Evolutionary conservation across 2,113 vertebrate species (phyloP).

Genomic region (Dicerorhinus sumatrensis): DNA sequence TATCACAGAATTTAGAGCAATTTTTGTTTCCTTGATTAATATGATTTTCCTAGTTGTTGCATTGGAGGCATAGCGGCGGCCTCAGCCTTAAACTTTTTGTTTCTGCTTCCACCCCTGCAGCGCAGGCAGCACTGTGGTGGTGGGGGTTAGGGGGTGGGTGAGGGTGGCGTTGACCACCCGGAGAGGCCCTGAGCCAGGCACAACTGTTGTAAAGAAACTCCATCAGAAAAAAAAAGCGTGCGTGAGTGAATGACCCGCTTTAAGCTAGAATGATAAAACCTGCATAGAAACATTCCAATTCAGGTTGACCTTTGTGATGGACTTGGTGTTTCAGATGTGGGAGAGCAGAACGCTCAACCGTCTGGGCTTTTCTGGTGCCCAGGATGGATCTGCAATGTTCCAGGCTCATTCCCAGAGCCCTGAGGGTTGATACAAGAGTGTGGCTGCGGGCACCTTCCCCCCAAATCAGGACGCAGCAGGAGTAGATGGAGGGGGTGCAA

Average conservation of each 20-base stretch:
- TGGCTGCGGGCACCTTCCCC: not conserved
- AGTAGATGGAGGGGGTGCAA: not conserved
- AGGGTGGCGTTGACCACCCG: not conserved
- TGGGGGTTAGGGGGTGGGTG: too few species aligned
- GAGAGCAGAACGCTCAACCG: not conserved
- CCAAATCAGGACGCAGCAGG: not conserved
- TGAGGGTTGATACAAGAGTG: not conserved
- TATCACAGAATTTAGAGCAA: not conserved
- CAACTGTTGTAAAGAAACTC: slow-evolving; percentile 36
- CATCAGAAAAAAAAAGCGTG: not conserved
- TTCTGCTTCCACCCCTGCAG: not conserved
- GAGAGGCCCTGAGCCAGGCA: not conserved
- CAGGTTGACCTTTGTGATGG: not conserved
- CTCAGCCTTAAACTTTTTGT: slow-evolving; percentile 26
- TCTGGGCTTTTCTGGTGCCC: not conserved
- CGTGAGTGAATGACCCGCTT: not conserved
- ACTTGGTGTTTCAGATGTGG: not conserved
- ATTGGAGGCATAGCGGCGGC: not conserved
- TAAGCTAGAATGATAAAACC: not conserved
- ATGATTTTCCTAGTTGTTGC: slow-evolving; percentile 39
- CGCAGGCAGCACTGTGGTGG: not conserved
- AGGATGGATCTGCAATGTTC: not conserved
- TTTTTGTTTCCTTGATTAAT: slow-evolving; percentile 44
- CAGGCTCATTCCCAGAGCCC: not conserved
- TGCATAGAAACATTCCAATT: not conserved